These are phyloP conservation scores for Myathropa florea DNA, from an alignment of 2,888 invertebrate species.

Conservation along the genomic window DNA sequence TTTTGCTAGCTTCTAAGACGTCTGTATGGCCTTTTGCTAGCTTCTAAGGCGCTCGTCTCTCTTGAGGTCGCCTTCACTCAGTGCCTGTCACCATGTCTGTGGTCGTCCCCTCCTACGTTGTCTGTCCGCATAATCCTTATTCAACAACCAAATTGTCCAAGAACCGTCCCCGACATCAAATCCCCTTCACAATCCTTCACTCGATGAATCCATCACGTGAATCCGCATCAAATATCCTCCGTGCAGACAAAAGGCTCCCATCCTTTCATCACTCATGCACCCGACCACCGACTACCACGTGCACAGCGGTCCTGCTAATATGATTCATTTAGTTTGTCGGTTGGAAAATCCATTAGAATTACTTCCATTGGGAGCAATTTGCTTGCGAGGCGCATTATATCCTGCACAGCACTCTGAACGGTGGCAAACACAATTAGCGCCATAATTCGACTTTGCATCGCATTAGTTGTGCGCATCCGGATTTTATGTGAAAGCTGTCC, in stretches of 20 bases:
- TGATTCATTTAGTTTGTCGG: constrained; percentile 59
- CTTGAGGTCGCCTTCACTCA: no score
- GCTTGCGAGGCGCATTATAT: constrained; percentile 38
- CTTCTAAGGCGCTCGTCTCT: no score
- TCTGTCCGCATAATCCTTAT: no score
- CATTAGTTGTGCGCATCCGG: constrained; percentile 9
- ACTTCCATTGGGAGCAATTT: constrained; percentile 22
- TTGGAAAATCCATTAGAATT: constrained; percentile 60
- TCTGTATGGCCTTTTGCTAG: no score
- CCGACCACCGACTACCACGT: neutral
- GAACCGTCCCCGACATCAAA: no score
- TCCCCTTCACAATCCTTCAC: neutral
- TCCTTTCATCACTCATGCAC: neutral
- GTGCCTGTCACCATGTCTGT: no score
- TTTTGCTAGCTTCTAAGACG: no score
- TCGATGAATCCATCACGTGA: neutral
- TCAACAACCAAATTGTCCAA: no score
- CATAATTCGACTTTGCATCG: constrained; percentile 45
- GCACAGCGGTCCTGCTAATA: constrained; percentile 39
- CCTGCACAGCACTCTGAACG: constrained; percentile 24
- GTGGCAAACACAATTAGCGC: constrained; percentile 54
- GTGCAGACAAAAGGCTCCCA: neutral
- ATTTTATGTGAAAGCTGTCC: constrained; percentile 6
- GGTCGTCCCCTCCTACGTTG: no score
- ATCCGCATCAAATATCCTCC: neutral